Evolutionary conservation across 2,797 vertebrate species (phyloP).

Genomic region (Neomorphus geoffroyi): DNA sequence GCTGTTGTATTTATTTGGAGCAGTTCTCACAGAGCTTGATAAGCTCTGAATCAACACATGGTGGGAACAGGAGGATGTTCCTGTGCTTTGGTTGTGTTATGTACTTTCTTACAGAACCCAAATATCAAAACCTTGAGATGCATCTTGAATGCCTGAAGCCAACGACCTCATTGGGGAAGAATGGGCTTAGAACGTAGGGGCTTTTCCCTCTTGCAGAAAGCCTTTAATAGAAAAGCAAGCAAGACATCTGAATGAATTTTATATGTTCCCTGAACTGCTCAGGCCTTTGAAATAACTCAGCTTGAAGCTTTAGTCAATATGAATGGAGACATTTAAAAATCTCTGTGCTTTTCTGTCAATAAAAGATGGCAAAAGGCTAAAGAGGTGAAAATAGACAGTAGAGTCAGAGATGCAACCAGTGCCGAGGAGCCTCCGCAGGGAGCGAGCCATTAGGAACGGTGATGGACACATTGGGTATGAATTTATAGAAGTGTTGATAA

Average conservation of each 20-base stretch:
- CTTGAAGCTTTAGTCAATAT: conserved; percentile 60
- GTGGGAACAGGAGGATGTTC: neutral
- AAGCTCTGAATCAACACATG: neutral
- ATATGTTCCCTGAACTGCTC: neutral
- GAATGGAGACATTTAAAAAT: conserved; percentile 52
- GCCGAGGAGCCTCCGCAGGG: neutral
- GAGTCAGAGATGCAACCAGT: neutral
- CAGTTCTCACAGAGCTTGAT: neutral
- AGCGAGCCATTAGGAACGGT: neutral
- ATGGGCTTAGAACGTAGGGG: neutral
- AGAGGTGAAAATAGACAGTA: neutral
- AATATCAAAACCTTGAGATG: neutral
- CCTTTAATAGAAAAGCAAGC: neutral
- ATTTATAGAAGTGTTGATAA: neutral
- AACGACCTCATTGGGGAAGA: neutral
- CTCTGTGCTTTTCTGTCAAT: conserved; percentile 29
- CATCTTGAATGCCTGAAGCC: neutral
- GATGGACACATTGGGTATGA: neutral
- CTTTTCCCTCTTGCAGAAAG: neutral
- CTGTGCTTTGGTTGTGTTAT: neutral
- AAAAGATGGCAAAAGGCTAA: conserved; percentile 44
- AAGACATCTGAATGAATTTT: conserved; percentile 24
- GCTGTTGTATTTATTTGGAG: neutral
- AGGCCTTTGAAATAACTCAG: conserved; percentile 51
- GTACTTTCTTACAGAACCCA: neutral